Evolutionary conservation across 2,113 vertebrate species (phyloP).

Genomic region (Sitta europaea): DNA sequence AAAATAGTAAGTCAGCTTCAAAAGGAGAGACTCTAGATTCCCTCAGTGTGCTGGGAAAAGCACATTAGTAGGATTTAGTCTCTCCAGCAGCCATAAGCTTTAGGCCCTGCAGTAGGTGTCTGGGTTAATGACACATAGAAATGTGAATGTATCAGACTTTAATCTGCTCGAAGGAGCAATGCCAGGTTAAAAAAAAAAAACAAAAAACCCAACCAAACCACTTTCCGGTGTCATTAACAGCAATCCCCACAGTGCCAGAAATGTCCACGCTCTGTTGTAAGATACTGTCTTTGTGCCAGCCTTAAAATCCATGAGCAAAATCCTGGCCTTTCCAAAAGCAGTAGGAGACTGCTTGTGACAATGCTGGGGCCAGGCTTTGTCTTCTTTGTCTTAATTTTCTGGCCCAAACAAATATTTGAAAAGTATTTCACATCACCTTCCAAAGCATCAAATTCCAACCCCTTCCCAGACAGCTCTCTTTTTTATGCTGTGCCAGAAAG

Average conservation of each 20-base stretch:
- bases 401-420: not conserved
- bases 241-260: not conserved
- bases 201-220: no score
- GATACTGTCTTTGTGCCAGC: not conserved
- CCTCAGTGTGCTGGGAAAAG: not conserved
- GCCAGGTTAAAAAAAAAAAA: not conserved
- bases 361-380: not conserved
- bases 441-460: not conserved
- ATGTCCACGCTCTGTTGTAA: not conserved
- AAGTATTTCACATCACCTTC: not conserved
- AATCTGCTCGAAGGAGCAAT: conserved; percentile 6
- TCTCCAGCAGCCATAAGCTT: not conserved
- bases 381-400: not conserved
- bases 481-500: not conserved
- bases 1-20: conserved; percentile 45
- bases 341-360: not conserved
- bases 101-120: not conserved
- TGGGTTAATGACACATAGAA: conserved; percentile 27
- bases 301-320: not conserved
- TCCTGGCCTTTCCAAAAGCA: not conserved
- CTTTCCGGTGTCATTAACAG: not conserved
- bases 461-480: not conserved
- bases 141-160: not conserved
- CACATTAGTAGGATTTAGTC: conserved; percentile 24
- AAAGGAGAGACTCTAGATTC: conserved; percentile 14